These are phyloP conservation scores for Apus apus DNA, from an alignment of 2,113 vertebrate species.

Conservation along the genomic window DNA sequence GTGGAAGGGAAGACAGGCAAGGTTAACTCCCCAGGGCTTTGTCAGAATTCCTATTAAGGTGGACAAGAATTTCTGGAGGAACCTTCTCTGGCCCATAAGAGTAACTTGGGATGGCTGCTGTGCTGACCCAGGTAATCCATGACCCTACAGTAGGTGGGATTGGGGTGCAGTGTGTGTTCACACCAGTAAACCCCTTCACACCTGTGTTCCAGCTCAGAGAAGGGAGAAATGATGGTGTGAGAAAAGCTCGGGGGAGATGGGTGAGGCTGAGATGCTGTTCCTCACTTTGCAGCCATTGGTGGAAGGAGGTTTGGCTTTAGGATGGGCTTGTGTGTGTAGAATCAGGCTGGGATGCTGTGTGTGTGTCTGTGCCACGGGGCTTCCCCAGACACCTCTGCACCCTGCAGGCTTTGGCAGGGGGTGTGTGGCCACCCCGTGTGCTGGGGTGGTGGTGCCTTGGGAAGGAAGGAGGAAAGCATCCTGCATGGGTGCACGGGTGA, in stretches of 20 bases:
- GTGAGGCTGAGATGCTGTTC: fast-evolving
- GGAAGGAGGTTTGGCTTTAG: not conserved
- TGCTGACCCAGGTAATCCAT: not conserved
- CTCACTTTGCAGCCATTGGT: not conserved
- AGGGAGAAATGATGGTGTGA: fast-evolving
- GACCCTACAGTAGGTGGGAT: not conserved
- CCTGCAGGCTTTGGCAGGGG: not conserved
- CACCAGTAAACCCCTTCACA: not conserved
- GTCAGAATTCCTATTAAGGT: not conserved
- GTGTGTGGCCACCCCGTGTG: fast-evolving
- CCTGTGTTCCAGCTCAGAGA: not conserved
- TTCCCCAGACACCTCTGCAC: not conserved
- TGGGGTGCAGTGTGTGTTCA: not conserved
- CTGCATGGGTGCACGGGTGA: not conserved
- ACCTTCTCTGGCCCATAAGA: not conserved
- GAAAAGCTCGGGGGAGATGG: not conserved
- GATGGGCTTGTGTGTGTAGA: not conserved
- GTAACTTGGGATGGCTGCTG: not conserved
- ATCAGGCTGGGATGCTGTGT: not conserved
- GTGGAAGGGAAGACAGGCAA: not conserved
- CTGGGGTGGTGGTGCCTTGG: fast-evolving
- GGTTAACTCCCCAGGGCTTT: not conserved
- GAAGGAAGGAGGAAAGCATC: not conserved
- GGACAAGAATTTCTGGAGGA: not conserved
- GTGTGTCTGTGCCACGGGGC: fast-evolving